Evolutionary conservation across 2,113 vertebrate species (phyloP).

Genomic region (Gymnarchus niloticus): DNA sequence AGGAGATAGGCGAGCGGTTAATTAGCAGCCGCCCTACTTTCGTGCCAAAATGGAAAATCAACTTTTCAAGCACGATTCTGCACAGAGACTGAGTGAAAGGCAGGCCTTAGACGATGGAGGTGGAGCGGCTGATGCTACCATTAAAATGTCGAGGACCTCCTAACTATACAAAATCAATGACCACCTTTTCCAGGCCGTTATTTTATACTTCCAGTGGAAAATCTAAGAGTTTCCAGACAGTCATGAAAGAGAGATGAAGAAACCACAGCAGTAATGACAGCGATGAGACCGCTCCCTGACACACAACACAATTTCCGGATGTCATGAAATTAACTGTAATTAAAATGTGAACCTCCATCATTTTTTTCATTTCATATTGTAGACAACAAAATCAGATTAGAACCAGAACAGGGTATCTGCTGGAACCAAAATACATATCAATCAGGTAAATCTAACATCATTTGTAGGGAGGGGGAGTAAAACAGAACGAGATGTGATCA

Average conservation of each 20-base stretch:
- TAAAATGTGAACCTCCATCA: background rate
- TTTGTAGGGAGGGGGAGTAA: background rate
- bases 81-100: background rate
- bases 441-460: background rate
- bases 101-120: background rate
- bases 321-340: background rate
- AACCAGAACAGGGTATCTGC: too few species aligned
- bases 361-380: too few species aligned
- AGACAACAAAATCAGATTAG: background rate
- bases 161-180: background rate
- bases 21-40: background rate
- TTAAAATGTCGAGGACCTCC: background rate
- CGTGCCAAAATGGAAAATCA: background rate
- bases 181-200: background rate
- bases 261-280: background rate
- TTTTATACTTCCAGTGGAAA: constrained; percentile 1
- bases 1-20: background rate
- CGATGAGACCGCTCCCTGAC: background rate
- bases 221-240: background rate
- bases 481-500: background rate
- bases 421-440: background rate
- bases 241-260: background rate
- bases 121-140: background rate
- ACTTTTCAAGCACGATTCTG: background rate
- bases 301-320: background rate